Percentiles rank a stretch among this genome's conserved stretches.
phyloP scores from a whole-genome alignment of 1,140 invertebrate species.

The Glossosoma conforme region DNA sequence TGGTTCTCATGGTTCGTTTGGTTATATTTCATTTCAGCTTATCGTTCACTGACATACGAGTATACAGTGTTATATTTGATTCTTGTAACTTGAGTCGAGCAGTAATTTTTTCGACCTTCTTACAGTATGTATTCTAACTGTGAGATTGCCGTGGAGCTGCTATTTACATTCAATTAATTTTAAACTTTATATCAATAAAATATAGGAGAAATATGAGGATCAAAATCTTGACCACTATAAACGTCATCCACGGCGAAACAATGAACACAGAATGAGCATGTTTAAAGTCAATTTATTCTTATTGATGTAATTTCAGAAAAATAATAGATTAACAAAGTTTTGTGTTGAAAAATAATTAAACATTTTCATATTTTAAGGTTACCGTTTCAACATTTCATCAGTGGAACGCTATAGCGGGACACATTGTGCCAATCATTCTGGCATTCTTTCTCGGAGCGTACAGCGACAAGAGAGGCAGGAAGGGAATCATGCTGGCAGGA shows the following conservation, averaged over 20 bases:
- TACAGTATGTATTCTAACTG: too few relatives aligned
- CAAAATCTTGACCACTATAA: background rate
- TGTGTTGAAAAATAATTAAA: background rate
- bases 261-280: background rate
- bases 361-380: conserved; percentile 42
- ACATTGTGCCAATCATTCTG: conserved; percentile 65
- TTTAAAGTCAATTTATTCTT: background rate
- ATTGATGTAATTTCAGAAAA: background rate
- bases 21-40: background rate
- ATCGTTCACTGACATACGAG: background rate
- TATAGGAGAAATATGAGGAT: background rate
- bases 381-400: conserved; percentile 68
- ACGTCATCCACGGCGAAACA: background rate
- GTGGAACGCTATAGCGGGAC: conserved; percentile 66
- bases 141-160: too few relatives aligned
- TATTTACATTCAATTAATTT: background rate
- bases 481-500: conserved; percentile 62
- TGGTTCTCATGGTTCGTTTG: background rate
- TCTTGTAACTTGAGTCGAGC: too few relatives aligned
- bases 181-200: background rate
- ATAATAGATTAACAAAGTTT: background rate
- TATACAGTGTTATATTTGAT: too few relatives aligned
- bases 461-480: conserved; percentile 66
- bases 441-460: conserved; percentile 72
- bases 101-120: too few relatives aligned